Base-by-base conservation (phyloP, 2,113 vertebrate genomes). In the Aspidoscelis tigris region DNA sequence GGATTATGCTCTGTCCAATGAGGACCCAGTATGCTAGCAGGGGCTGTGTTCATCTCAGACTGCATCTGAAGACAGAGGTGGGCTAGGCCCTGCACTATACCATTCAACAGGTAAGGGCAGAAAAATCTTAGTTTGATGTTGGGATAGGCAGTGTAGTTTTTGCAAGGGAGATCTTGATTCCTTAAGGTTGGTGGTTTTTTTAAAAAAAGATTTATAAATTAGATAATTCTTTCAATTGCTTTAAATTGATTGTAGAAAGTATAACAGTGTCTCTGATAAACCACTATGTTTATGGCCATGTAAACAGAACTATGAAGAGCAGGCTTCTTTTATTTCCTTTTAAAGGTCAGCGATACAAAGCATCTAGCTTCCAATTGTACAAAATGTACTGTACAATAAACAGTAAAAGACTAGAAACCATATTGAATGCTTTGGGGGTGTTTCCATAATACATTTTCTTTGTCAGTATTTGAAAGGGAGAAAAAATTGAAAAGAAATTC, bases 261-360 rank as follows among this genome's bases (percentile, higher is more conserved):
- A 2, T 33, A 21, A 39, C 18, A 12, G n/a, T 16, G 18, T 44
- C 39, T 7, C 55, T 61, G 53, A 61, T 18, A 58, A 76, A 39
- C 18, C 12, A 33, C 11, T 8, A 50, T 24, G 66, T 47, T n/a
- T 76, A 16, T 68, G 7, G 43, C 18, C 44, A 69, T 41, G 12
- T 68, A 76, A 65, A 74, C 33, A 61, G 53, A 21, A 75, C 4
- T 33, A 58, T 41, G 9, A 77, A 18, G 22, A 26, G 22, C 55
- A 24, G 12, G 12, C 24, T 9, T n/a, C 3, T 4, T 26, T n/a
- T 26, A 24, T 77, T 22, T 74, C 71, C 76, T 41, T 66, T 82
- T n/a, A 53, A 50, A 88, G 87, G 88, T 1, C 81, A 90, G 33
- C 7, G 26, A 80, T 82, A n/a, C 81, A 71, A 76, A 81, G 11